Evolutionary conservation across 2,797 vertebrate species (phyloP).

Genomic region (Clamator glandarius): DNA sequence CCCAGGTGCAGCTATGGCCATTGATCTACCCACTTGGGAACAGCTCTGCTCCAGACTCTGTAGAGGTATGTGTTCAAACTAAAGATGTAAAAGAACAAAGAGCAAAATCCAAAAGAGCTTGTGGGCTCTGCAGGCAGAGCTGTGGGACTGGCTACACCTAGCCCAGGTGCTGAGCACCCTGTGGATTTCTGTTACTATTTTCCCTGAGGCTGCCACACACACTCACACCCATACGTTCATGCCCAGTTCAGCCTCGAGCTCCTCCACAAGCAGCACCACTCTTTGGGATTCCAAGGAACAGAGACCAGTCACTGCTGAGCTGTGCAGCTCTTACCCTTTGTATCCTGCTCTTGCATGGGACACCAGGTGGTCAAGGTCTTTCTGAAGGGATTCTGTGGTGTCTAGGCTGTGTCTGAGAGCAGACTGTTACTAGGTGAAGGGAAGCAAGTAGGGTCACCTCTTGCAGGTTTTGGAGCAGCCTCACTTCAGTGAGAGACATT

Average conservation of each 20-base stretch:
- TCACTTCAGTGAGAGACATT: neutral
- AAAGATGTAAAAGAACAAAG: neutral
- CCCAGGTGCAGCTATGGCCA: neutral
- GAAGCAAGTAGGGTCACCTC: neutral
- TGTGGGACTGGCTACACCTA: neutral
- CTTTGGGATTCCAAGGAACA: neutral
- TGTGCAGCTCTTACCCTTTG: neutral
- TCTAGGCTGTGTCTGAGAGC: neutral
- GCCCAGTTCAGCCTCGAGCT: neutral
- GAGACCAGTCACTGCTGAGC: accelerated
- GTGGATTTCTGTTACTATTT: neutral
- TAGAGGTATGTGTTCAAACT: neutral
- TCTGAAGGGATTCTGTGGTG: neutral
- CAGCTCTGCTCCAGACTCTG: neutral
- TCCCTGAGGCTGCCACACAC: neutral
- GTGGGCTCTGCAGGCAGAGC: neutral
- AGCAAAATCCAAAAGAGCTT: neutral
- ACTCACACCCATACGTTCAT: neutral
- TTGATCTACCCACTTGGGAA: neutral
- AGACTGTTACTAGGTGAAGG: neutral
- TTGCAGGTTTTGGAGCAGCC: neutral
- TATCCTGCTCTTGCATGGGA: neutral
- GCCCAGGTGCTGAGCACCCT: neutral
- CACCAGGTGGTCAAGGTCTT: no score
- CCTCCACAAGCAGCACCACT: neutral